phyloP scores from a whole-genome alignment of 2,797 vertebrate species.

The Chromobotia macracanthus region DNA sequence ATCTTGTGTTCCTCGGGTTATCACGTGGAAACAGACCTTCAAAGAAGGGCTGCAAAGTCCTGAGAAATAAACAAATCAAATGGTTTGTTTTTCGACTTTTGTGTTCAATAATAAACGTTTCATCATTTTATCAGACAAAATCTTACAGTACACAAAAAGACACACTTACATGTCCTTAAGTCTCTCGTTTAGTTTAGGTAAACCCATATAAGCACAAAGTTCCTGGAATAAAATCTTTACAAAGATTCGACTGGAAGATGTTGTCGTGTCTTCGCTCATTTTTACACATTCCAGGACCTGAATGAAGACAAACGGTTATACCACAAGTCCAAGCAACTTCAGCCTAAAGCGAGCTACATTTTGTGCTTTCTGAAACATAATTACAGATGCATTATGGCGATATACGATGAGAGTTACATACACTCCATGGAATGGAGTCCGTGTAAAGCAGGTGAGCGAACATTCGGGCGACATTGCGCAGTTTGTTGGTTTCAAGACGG shows the following conservation, averaged over 20 bases:
- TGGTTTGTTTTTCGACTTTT: background rate
- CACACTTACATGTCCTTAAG: slow-evolving; percentile 90
- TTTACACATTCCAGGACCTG: slow-evolving; percentile 94
- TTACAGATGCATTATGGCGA: slow-evolving; percentile 13
- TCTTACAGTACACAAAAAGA: background rate
- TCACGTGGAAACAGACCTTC: slow-evolving; percentile 95
- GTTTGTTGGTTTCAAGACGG: slow-evolving; percentile 96
- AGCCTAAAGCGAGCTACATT: background rate
- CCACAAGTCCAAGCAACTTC: background rate
- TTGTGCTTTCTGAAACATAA: background rate
- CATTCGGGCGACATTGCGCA: slow-evolving; percentile 95
- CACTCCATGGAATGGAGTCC: slow-evolving; percentile 96
- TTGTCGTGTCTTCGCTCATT: slow-evolving; percentile 96
- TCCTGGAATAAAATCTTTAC: slow-evolving; percentile 99
- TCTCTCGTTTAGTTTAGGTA: slow-evolving; percentile 92
- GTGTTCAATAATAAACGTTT: background rate
- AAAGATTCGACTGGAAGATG: slow-evolving; percentile 97
- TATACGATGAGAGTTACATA: slow-evolving; percentile 73
- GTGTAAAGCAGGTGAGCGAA: slow-evolving; percentile 97
- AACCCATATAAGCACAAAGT: slow-evolving; percentile 97
- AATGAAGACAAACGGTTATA: background rate
- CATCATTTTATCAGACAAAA: background rate
- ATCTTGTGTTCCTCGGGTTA: slow-evolving; percentile 96
- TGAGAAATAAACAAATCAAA: slow-evolving; percentile 59
- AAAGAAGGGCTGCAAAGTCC: slow-evolving; percentile 91